Conservation (phyloP, 1,140 invertebrate species). For the Drosophila neocordata region DNA sequence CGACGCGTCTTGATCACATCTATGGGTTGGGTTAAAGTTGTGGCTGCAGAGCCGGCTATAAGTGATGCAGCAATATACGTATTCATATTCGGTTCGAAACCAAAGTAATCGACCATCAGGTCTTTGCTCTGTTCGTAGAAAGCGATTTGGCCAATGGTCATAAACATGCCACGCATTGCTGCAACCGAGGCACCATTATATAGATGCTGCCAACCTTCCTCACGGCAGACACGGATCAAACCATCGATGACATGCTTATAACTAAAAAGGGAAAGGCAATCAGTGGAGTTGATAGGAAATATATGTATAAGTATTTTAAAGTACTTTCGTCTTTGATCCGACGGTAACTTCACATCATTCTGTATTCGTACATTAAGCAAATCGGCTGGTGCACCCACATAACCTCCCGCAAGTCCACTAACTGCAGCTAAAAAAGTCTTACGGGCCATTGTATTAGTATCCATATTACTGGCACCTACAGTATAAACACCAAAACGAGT, state of each 20-base stretch:
- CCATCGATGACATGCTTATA: constrained; percentile 99
- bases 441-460: constrained; percentile 42
- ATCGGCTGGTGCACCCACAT: constrained; percentile 58
- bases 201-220: constrained; percentile 92
- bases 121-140: constrained; percentile 93
- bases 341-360: constrained; percentile 56
- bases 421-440: constrained; percentile 38
- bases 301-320: constrained; percentile 83
- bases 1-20: constrained; percentile 98
- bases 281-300: constrained; percentile 83
- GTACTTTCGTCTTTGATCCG: constrained; percentile 85
- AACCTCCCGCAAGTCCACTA: constrained; percentile 38
- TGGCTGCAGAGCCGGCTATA: constrained; percentile 91
- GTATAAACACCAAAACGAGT: constrained; percentile 59
- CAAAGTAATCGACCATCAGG: constrained; percentile 8
- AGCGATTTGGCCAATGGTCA: constrained; percentile 97
- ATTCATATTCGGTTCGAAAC: constrained; percentile 28
- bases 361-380: constrained; percentile 64
- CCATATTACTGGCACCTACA: constrained; percentile 31
- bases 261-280: constrained; percentile 94
- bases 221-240: constrained; percentile 89
- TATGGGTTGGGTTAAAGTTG: constrained; percentile 96
- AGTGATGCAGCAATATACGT: constrained; percentile 82
- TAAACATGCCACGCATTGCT: constrained; percentile 93
- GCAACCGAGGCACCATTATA: constrained; percentile 96